These are phyloP conservation scores for Copidosoma aretas DNA, from an alignment of 2,888 invertebrate genomes.

Conservation along the genomic window DNA sequence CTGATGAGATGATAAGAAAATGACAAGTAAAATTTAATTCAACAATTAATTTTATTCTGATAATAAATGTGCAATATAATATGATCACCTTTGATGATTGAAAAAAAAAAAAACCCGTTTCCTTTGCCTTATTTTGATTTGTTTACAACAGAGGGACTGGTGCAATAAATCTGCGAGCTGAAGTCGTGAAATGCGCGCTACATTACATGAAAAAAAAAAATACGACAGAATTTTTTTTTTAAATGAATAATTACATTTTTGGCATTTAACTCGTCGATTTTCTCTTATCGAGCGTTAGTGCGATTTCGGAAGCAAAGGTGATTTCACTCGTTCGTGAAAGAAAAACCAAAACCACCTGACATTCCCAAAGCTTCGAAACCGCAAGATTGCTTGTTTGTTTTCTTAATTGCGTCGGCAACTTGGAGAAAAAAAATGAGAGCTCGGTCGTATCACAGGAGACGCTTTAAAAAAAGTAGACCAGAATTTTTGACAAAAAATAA, in stretches of 20 bases:
- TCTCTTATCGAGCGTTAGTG: too few species aligned
- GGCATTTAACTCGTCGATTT: too few species aligned
- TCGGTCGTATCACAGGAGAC: slow-evolving; percentile 9
- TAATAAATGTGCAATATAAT: slow-evolving; percentile 8
- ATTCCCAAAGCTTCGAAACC: slow-evolving; percentile 44
- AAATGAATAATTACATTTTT: background rate
- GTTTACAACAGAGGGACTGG: slow-evolving; percentile 41
- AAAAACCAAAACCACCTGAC: slow-evolving; percentile 1
- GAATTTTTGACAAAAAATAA: slow-evolving; percentile 53
- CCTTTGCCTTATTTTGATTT: slow-evolving; percentile 1
- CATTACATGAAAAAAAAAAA: slow-evolving; percentile 20
- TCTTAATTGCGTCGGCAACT: slow-evolving; percentile 7
- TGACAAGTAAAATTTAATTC: too few species aligned
- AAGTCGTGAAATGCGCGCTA: slow-evolving; percentile 1
- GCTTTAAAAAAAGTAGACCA: slow-evolving; percentile 47
- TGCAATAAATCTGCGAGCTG: slow-evolving; percentile 41
- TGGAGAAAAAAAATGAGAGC: slow-evolving; percentile 22
- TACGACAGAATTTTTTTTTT: slow-evolving; percentile 10
- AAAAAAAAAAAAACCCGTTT: too few species aligned
- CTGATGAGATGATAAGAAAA: too few species aligned
- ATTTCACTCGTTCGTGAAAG: slow-evolving; percentile 35
- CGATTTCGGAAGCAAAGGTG: slow-evolving; percentile 10
- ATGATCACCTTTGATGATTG: too few species aligned
- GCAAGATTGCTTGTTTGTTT: slow-evolving; percentile 21
- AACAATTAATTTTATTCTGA: too few species aligned